Conservation (phyloP, 2,888 invertebrate species). For the Dynastes tityus region DNA sequence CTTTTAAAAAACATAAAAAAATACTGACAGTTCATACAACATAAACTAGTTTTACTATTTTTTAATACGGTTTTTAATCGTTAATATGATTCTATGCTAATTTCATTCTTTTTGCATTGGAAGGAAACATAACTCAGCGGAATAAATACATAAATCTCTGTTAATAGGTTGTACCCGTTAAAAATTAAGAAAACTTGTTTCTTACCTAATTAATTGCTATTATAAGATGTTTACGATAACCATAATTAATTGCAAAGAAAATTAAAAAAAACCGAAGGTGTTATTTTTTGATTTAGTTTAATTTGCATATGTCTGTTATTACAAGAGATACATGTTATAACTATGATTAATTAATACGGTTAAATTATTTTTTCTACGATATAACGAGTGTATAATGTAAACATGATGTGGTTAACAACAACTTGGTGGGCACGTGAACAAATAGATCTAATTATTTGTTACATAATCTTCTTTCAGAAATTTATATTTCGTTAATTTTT, state of each 20-base stretch:
- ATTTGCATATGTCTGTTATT: slow-evolving; percentile 25
- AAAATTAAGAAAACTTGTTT: slow-evolving; percentile 22
- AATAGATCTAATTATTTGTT: neutral
- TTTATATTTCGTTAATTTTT: neutral
- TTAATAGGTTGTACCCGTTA: neutral
- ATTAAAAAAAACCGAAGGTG: slow-evolving; percentile 4
- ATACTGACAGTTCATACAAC: too few relatives aligned
- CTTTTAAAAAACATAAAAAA: too few relatives aligned
- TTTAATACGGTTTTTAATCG: too few relatives aligned
- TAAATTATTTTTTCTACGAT: neutral
- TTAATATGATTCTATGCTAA: neutral
- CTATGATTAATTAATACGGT: slow-evolving; percentile 14
- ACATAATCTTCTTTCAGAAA: too few relatives aligned
- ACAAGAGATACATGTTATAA: slow-evolving; percentile 15
- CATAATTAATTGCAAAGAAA: slow-evolving; percentile 18
- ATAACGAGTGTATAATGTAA: neutral
- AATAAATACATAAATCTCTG: too few relatives aligned
- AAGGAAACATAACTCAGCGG: neutral
- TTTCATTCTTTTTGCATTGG: slow-evolving; percentile 7
- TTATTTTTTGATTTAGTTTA: slow-evolving; percentile 20
- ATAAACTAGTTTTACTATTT: too few relatives aligned
- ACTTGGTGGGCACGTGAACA: neutral
- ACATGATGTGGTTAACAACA: neutral
- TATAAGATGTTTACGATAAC: slow-evolving; percentile 13
- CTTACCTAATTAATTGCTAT: slow-evolving; percentile 4